phyloP scores from a whole-genome alignment of 2,113 vertebrate species.

The Microtus oregoni region DNA sequence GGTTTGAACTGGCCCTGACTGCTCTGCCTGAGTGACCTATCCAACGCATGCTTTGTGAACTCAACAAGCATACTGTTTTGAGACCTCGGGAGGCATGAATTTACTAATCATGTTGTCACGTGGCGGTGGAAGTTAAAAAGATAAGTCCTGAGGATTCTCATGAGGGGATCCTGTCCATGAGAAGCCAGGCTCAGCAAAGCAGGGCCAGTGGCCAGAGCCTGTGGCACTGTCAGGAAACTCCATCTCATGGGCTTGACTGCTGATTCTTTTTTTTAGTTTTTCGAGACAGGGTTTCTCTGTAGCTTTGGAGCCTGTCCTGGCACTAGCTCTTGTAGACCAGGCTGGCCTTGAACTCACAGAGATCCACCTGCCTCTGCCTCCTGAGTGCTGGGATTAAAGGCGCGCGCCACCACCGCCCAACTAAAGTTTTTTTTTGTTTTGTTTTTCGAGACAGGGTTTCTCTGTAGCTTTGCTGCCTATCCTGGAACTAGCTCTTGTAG shows the following conservation, averaged over 20 bases:
- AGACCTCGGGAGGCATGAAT: neutral
- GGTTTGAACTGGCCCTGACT: neutral
- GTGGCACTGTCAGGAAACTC: neutral
- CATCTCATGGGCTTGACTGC: neutral
- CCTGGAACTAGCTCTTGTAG: too few species aligned
- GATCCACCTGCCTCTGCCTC: too few species aligned
- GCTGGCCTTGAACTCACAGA: too few species aligned
- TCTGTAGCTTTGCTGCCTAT: too few species aligned
- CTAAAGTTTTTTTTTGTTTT: too few species aligned
- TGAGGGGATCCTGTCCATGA: neutral
- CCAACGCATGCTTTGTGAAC: neutral
- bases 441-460: too few species aligned
- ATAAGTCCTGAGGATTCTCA: neutral
- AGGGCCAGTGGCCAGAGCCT: neutral
- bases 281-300: too few species aligned
- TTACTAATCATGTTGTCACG: neutral
- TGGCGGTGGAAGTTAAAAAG: too few species aligned
- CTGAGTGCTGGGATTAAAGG: too few species aligned
- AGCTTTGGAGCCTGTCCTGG: too few species aligned
- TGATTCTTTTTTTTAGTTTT: neutral
- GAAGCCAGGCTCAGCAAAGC: neutral
- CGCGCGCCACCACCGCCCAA: too few species aligned
- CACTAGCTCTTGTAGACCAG: too few species aligned
- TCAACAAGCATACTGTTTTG: neutral
- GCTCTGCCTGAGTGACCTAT: neutral